A percentile compares a stretch with the other conserved stretches of the same genome.
phyloP scores from a whole-genome alignment of 1,140 invertebrate species.

The Drosophila bipectinata region DNA sequence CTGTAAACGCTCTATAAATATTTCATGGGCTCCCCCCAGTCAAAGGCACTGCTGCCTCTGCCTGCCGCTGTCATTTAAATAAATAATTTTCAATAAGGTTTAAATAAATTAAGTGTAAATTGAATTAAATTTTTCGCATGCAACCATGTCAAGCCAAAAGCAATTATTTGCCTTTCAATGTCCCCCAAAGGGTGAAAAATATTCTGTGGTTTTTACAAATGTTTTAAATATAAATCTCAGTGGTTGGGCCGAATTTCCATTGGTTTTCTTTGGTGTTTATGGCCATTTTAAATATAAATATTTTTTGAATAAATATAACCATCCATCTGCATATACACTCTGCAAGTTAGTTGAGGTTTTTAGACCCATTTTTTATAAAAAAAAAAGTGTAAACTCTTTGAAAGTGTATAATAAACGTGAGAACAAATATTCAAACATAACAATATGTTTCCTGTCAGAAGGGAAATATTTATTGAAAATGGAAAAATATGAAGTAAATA shows the following conservation, averaged over 20 bases:
- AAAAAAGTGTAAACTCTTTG: background rate
- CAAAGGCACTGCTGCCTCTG: constrained; percentile 11
- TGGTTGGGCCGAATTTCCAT: constrained; percentile 15
- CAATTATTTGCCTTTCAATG: constrained; percentile 32
- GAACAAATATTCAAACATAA: background rate
- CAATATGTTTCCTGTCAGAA: constrained; percentile 27
- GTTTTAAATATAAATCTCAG: constrained; percentile 4
- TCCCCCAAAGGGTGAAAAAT: background rate
- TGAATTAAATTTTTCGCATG: constrained; percentile 63
- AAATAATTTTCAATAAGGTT: constrained; percentile 65
- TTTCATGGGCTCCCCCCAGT: constrained; percentile 27
- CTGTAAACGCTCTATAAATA: constrained; percentile 58
- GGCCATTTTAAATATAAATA: constrained; percentile 25
- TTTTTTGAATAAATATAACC: background rate
- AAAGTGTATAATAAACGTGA: too few species aligned
- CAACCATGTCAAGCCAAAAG: constrained; percentile 12
- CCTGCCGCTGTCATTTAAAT: constrained; percentile 55
- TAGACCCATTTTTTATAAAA: background rate
- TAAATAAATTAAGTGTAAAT: constrained; percentile 68
- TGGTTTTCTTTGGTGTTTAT: background rate
- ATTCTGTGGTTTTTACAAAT: background rate
- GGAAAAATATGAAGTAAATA: too few species aligned
- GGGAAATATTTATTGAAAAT: background rate
- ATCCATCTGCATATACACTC: too few species aligned
- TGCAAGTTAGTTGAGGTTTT: background rate